Evolutionary conservation across 2,113 vertebrate genomes (phyloP).

Genomic region (Mesitornis unicolor): DNA sequence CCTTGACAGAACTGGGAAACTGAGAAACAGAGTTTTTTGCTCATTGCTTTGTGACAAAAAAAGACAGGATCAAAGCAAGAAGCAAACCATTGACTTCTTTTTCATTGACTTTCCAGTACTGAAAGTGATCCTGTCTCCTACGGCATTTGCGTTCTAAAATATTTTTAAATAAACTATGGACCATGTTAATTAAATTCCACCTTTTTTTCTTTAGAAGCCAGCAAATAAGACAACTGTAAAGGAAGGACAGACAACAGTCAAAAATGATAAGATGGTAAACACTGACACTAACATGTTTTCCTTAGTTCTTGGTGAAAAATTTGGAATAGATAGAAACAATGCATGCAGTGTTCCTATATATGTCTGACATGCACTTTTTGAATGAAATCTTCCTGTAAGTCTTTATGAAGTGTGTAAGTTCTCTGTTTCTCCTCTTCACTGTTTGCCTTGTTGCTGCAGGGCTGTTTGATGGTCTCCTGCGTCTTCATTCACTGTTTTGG

Average conservation of each 20-base stretch:
- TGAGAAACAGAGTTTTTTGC: neutral
- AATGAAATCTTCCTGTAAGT: neutral
- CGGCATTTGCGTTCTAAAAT: neutral
- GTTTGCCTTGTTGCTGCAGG: neutral
- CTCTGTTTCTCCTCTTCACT: neutral
- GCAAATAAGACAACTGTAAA: neutral
- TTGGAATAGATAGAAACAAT: neutral
- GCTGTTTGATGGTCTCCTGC: neutral
- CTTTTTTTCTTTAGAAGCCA: neutral
- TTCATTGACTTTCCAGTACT: neutral
- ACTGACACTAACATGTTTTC: neutral
- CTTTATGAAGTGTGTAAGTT: neutral
- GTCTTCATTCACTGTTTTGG: neutral
- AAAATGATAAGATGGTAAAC: neutral
- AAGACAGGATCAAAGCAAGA: neutral
- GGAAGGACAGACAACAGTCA: neutral
- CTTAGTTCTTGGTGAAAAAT: neutral
- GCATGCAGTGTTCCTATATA: neutral
- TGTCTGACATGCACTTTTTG: neutral
- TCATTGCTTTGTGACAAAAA: neutral
- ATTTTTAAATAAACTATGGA: neutral
- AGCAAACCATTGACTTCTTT: neutral
- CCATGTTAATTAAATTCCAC: neutral
- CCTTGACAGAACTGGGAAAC: neutral
- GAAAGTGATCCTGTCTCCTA: neutral